Base-by-base conservation (phyloP, 2,113 vertebrate genomes). In the Hippocampus mohnikei region DNA sequence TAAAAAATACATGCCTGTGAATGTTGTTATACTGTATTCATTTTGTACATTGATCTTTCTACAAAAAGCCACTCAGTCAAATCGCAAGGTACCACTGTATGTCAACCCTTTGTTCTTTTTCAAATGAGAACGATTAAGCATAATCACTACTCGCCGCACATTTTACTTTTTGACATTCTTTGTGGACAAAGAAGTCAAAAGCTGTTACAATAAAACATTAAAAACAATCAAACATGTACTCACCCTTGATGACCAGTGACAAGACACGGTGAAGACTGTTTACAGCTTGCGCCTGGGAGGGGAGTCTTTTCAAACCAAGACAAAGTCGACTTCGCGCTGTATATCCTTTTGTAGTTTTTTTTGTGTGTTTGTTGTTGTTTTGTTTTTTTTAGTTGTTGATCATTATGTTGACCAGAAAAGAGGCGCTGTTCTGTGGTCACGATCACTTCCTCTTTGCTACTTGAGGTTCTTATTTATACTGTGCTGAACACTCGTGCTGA, bases 161-260 rank as follows among this genome's bases (percentile, higher is more conserved):
- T 58, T 58, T 58, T 0, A 20, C 15, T 20, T 12, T 56, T 56
- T 25, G n/a, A 25, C n/a, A 25, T 25, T 23, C 7, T 60, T 29
- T 10, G 27, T 60, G 58, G 33, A 33, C 33, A 60, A 60, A 60
- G 58, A 60, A 60, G 58, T 60, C 29, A 60, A 33, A 48, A 48
- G 46, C 58, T 13, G 40, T 12, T 41, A 2, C 1, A 23, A 23
- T 40, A 12, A 62, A n/a, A 33, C 13, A 18, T 60, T 12, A 40
- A 62, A 37, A 61, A 41, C 4, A 59, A 59, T 59, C 16, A 29
- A 60, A 33, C 1, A 5, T 63, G 37, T 42, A 63, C 61, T 63
- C 61, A 64, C 61, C 61, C 61, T 23, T 64, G 60, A 62, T n/a
- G 59, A 40, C 59, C 27, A 29, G 8, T 37, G 37, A 63, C n/a